A percentile compares a stretch with the other conserved stretches of the same genome.
phyloP scores from a whole-genome alignment of 2,888 invertebrate genomes.

The Xestia sexstrigata region DNA sequence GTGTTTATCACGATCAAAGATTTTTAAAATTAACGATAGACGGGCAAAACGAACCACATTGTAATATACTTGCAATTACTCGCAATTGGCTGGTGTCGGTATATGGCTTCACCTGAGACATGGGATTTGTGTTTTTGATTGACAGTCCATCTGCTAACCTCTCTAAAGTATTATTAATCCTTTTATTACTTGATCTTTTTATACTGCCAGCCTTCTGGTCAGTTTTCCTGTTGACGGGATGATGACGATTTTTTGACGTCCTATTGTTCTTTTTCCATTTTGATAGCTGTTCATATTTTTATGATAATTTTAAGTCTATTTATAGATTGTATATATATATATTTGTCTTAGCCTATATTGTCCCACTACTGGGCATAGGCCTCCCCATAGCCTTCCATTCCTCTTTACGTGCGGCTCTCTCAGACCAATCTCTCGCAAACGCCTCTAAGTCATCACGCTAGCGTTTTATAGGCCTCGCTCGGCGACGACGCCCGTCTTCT shows the following conservation, averaged over 20 bases:
- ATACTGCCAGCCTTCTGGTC: neutral
- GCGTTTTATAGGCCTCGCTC: no score
- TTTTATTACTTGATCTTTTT: neutral
- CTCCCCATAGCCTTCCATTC: no score
- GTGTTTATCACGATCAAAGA: constrained; percentile 1
- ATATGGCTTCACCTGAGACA: neutral
- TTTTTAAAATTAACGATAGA: neutral
- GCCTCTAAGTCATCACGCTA: no score
- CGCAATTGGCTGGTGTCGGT: neutral
- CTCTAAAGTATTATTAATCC: neutral
- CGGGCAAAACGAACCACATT: neutral
- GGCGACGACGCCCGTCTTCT: no score
- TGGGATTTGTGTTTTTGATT: neutral
- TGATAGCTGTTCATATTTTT: neutral
- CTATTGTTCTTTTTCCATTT: neutral
- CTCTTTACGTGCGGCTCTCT: no score
- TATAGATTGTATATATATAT: neutral
- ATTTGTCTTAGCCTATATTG: no score
- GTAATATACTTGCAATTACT: neutral
- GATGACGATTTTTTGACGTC: neutral
- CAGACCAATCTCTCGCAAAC: no score
- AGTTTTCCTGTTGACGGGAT: neutral
- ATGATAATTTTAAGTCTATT: neutral
- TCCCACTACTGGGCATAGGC: no score
- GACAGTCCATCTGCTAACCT: neutral